A percentile compares a stretch with the other conserved stretches of the same genome.
Evolutionary conservation across 2,113 vertebrate species (phyloP).

Genomic region (Mixornis gularis): DNA sequence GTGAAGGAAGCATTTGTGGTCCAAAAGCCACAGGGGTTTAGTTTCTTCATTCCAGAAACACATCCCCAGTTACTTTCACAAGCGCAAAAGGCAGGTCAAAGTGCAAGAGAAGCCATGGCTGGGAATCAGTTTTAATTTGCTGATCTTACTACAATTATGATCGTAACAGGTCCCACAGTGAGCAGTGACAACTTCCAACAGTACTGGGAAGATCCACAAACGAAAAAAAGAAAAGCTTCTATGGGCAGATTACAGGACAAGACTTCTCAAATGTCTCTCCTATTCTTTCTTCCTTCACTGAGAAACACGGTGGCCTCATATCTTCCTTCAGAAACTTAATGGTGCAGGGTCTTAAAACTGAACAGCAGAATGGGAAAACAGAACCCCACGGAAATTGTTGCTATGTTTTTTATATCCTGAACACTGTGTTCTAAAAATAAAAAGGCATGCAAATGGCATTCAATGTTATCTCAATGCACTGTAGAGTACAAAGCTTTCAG

Average conservation of each 20-base stretch:
- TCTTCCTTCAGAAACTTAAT: not conserved
- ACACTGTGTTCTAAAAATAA: slow-evolving; percentile 3
- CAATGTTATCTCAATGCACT: not conserved
- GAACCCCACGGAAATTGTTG: not conserved
- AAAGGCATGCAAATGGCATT: not conserved
- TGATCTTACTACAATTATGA: not conserved
- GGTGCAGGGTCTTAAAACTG: not conserved
- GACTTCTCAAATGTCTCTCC: not conserved
- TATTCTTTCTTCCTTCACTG: not conserved
- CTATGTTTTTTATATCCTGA: not conserved
- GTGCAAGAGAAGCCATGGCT: not conserved
- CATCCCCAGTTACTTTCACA: not conserved
- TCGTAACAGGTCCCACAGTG: not conserved
- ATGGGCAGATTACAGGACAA: not conserved
- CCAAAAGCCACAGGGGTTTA: not conserved
- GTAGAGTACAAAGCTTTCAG: not conserved
- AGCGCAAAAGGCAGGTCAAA: not conserved
- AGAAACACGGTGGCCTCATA: not conserved
- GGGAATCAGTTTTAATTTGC: not conserved
- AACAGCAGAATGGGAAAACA: not conserved
- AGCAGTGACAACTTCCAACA: not conserved
- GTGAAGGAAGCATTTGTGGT: not conserved
- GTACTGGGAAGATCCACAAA: not conserved
- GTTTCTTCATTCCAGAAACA: not conserved
- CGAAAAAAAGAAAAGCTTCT: not conserved